These are phyloP conservation scores for Tridacna crocea DNA, from an alignment of 2,888 invertebrate species.

Conservation along the genomic window DNA sequence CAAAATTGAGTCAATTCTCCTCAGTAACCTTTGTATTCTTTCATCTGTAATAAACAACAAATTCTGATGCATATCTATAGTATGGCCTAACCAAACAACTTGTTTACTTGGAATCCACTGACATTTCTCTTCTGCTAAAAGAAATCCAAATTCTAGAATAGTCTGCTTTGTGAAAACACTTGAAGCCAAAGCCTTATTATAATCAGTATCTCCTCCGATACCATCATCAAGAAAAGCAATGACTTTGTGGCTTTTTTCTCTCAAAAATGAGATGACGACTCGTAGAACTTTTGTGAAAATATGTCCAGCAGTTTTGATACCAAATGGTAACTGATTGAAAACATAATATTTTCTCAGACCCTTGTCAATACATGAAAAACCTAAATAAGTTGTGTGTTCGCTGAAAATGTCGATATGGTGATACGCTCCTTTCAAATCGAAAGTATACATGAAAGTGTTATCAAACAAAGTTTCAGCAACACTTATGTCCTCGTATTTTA, in stretches of 20 bases:
- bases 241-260: not conserved
- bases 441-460: not conserved
- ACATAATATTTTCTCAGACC: not conserved
- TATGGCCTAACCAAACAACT: constrained; percentile 4
- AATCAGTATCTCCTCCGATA: not conserved
- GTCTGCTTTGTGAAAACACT: constrained; percentile 2
- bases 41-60: constrained; percentile 6
- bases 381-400: constrained; percentile 2
- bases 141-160: constrained; percentile 4
- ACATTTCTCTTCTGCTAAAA: constrained; percentile 16
- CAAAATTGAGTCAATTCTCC: not conserved
- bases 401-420: not conserved
- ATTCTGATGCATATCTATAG: not conserved
- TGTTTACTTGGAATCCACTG: not conserved
- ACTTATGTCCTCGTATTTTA: not conserved
- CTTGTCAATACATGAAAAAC: not conserved
- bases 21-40: not conserved
- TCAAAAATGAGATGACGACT: not conserved
- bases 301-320: constrained; percentile 3
- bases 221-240: constrained; percentile 1
- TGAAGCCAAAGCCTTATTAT: not conserved
- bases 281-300: constrained; percentile 1
- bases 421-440: not conserved
- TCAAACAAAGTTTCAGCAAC: constrained; percentile 2
- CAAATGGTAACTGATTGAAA: not conserved